These are phyloP conservation scores for Archocentrus centrarchus DNA, from an alignment of 2,113 vertebrate species.

Conservation along the genomic window DNA sequence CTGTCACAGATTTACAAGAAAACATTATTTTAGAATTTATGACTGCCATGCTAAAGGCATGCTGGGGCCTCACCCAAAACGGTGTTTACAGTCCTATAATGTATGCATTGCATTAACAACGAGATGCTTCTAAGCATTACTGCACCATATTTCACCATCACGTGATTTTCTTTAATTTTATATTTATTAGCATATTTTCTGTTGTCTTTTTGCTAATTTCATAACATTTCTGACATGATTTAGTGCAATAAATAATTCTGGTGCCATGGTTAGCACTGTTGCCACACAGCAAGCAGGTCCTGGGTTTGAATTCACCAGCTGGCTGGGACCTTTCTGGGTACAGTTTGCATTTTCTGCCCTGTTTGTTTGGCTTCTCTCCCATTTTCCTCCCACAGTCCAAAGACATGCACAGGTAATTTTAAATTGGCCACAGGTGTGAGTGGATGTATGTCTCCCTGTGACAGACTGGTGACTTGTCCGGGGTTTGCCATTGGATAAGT, in stretches of 20 bases:
- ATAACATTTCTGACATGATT: neutral
- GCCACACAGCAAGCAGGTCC: neutral
- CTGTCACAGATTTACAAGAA: too few species aligned
- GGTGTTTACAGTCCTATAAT: neutral
- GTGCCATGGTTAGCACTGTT: neutral
- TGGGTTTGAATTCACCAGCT: neutral
- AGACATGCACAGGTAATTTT: neutral
- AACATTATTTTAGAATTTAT: neutral
- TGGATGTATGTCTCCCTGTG: neutral
- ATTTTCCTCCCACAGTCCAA: neutral
- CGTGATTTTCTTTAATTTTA: neutral
- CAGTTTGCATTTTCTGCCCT: neutral
- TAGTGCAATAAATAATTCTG: neutral
- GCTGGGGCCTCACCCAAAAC: neutral
- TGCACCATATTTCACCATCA: neutral
- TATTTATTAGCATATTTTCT: neutral
- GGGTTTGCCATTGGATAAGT: neutral
- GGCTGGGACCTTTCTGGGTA: neutral
- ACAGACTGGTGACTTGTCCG: neutral
- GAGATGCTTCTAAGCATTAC: neutral
- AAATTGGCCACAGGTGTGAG: neutral
- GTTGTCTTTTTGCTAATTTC: neutral
- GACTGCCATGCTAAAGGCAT: neutral
- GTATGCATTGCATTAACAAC: neutral
- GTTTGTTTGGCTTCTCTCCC: neutral